A percentile compares a stretch with the other conserved stretches of the same genome.
These are phyloP conservation scores for Amniataba percoides DNA, from an alignment of 2,797 vertebrate species.

Conservation along the genomic window DNA sequence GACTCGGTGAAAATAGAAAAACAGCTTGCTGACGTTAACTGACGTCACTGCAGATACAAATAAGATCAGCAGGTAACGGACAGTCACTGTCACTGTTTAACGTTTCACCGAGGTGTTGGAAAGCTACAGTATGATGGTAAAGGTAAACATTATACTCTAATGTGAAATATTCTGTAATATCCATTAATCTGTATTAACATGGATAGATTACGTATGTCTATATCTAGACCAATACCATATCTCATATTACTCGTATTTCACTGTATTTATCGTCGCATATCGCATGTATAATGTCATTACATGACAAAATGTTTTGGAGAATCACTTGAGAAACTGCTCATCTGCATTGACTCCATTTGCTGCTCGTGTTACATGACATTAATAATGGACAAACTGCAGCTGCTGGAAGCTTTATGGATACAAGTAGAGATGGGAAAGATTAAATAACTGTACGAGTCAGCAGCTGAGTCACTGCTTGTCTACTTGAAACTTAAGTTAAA, in stretches of 20 bases:
- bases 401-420: constrained; percentile 45
- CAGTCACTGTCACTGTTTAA: neutral
- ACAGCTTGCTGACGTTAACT: neutral
- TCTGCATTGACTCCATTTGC: constrained; percentile 36
- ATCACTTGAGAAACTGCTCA: constrained; percentile 16
- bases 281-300: neutral
- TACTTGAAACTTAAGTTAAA: constrained; percentile 60
- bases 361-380: constrained; percentile 44
- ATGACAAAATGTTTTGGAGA: neutral
- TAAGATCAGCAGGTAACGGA: neutral
- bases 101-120: neutral
- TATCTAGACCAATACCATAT: neutral
- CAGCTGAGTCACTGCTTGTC: constrained; percentile 52
- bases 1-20: neutral
- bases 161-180: constrained; percentile 26
- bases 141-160: constrained; percentile 20
- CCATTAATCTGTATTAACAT: neutral
- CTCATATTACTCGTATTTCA: no score
- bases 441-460: constrained; percentile 66
- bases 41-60: constrained; percentile 1
- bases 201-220: neutral
- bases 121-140: constrained; percentile 1
- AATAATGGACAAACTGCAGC: constrained; percentile 59
- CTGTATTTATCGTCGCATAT: no score
- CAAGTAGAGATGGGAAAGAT: constrained; percentile 39